phyloP scores from a whole-genome alignment of 2,888 invertebrate genomes.

The Halocaridina rubra region DNA sequence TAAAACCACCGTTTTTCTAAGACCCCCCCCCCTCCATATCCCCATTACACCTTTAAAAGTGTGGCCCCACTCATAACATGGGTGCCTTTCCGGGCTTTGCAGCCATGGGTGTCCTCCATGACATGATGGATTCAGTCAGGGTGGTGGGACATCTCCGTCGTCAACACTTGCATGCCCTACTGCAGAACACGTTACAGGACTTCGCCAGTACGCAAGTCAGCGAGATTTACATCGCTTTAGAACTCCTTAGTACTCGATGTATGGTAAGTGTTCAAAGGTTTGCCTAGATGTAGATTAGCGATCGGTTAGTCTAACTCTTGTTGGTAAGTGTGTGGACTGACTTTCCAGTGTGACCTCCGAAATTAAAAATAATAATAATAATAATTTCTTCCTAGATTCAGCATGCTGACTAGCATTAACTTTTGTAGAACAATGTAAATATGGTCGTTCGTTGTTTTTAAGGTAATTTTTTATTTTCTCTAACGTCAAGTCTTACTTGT shows the following conservation, averaged over 20 bases:
- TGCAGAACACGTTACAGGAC: neutral
- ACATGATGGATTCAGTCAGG: neutral
- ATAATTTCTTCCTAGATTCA: no score
- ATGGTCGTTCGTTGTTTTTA: no score
- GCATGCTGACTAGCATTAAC: no score
- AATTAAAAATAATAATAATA: no score
- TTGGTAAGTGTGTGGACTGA: no score
- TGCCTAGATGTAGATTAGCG: no score
- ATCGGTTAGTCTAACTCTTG: no score
- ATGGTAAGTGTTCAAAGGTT: no score
- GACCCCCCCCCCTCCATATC: neutral
- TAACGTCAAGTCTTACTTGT: no score
- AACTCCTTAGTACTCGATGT: neutral
- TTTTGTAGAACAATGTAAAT: no score
- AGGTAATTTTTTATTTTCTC: no score
- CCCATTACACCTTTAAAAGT: neutral
- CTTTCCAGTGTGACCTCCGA: no score
- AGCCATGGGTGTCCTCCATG: neutral
- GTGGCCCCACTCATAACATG: neutral
- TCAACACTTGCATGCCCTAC: neutral
- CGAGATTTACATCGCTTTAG: neutral
- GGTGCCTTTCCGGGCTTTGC: neutral
- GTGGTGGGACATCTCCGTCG: neutral
- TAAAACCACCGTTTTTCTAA: neutral
- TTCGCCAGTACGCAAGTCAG: neutral